Evolutionary conservation across 1,140 invertebrate genomes (phyloP).

Genomic region (Apis mellifera): Amel_HAv3.1 CM009939.2:8158501-8159000

Average conservation of each 20-base stretch:
- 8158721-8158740: neutral
- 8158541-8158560: too few species aligned
- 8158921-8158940: slow-evolving; percentile 87
- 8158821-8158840: slow-evolving; percentile 87
- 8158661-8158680: slow-evolving; percentile 38
- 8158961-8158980: slow-evolving; percentile 16
- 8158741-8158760: neutral
- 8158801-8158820: slow-evolving; percentile 30
- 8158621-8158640: neutral
- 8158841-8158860: slow-evolving; percentile 88
- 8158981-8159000: neutral
- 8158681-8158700: neutral
- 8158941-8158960: slow-evolving; percentile 55
- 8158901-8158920: slow-evolving; percentile 85
- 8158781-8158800: neutral
- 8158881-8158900: slow-evolving; percentile 86
- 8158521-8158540: too few species aligned
- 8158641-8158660: slow-evolving; percentile 38
- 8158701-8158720: neutral
- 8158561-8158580: too few species aligned
- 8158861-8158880: slow-evolving; percentile 83
- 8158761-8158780: neutral
- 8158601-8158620: slow-evolving; percentile 36
- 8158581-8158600: slow-evolving; percentile 36
- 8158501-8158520: too few species aligned